phyloP scores from a whole-genome alignment of 2,888 invertebrate genomes.

The Ennomos quercinarius region DNA sequence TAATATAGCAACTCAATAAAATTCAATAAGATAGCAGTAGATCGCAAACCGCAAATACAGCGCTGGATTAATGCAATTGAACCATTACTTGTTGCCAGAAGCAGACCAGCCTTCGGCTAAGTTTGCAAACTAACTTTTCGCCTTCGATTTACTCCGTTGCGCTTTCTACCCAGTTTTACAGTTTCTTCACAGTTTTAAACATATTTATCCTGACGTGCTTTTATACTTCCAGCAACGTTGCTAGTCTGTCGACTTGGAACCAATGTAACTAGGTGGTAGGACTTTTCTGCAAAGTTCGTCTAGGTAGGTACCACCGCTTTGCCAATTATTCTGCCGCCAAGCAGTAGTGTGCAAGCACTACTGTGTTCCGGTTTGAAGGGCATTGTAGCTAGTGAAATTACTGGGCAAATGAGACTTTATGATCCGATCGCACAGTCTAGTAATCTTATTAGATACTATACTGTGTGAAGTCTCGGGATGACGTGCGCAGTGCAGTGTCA shows the following conservation, averaged over 20 bases:
- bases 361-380: too few species aligned
- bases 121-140: conserved; percentile 48
- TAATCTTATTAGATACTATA: too few species aligned
- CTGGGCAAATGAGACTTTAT: too few species aligned
- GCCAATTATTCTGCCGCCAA: too few species aligned
- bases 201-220: conserved; percentile 45
- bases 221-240: conserved; percentile 32
- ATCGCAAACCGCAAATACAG: conserved; percentile 18
- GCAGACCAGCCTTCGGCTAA: conserved; percentile 29
- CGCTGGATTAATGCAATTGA: conserved; percentile 23
- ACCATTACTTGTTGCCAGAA: conserved; percentile 38
- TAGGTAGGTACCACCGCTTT: too few species aligned
- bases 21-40: neutral
- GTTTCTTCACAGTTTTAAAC: conserved; percentile 47
- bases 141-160: conserved; percentile 50
- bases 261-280: too few species aligned
- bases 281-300: too few species aligned
- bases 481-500: too few species aligned
- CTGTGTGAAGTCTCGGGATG: too few species aligned
- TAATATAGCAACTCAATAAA: neutral
- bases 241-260: conserved; percentile 33
- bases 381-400: too few species aligned
- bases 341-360: too few species aligned
- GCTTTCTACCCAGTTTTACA: conserved; percentile 46
- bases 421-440: too few species aligned